These are phyloP conservation scores for Anthoscopus minutus DNA, from an alignment of 2,113 vertebrate genomes.

Conservation along the genomic window DNA sequence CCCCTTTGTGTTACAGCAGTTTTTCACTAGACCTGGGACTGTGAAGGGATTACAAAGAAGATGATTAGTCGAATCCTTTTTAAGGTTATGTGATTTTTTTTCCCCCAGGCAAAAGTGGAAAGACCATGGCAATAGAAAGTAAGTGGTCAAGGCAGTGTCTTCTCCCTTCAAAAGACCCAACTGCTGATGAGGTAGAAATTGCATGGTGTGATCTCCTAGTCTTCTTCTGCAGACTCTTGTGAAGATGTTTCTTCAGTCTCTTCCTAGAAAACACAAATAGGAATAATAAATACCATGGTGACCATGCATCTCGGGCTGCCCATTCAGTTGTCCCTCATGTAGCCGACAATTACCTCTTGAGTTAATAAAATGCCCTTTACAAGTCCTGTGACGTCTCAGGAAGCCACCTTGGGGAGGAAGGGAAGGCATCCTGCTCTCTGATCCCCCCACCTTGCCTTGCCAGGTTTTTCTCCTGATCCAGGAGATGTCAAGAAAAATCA, in stretches of 20 bases:
- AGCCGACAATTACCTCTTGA: not conserved
- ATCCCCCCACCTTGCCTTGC: not conserved
- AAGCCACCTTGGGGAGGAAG: not conserved
- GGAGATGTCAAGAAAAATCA: not conserved
- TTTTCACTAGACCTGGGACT: slow-evolving; percentile 82
- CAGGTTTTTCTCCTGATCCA: not conserved
- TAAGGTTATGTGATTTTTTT: slow-evolving; percentile 66
- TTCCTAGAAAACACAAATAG: slow-evolving; percentile 73
- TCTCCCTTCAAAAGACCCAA: slow-evolving; percentile 91
- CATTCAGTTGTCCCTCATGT: rapidly evolving
- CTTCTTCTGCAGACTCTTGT: slow-evolving; percentile 87
- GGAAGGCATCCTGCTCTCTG: not conserved
- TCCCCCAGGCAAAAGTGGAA: slow-evolving; percentile 71
- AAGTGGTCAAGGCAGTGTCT: slow-evolving; percentile 93
- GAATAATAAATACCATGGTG: not conserved
- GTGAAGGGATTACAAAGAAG: slow-evolving; percentile 77
- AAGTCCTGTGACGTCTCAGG: not conserved
- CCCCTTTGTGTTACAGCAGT: slow-evolving; percentile 83
- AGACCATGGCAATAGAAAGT: slow-evolving; percentile 76
- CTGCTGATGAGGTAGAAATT: slow-evolving; percentile 96
- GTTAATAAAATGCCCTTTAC: not conserved
- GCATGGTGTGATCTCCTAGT: slow-evolving; percentile 77
- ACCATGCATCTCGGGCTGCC: not conserved
- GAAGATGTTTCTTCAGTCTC: slow-evolving; percentile 85
- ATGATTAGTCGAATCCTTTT: slow-evolving; percentile 78